phyloP scores from a whole-genome alignment of 2,797 vertebrate genomes.

The Mus spretus region DNA sequence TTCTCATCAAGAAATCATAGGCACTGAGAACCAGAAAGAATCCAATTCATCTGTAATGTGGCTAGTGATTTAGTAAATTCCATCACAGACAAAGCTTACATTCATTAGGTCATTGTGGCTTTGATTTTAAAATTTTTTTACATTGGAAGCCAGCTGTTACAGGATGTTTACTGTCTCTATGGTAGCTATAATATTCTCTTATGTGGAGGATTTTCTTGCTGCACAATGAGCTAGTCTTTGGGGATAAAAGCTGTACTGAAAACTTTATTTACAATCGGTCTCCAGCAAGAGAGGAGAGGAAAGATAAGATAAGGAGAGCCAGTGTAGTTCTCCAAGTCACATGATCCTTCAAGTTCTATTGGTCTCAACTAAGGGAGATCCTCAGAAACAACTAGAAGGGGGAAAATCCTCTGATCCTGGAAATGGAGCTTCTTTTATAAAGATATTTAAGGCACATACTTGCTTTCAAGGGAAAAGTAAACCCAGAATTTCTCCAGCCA shows the following conservation, averaged over 20 bases:
- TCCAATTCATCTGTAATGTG: not conserved
- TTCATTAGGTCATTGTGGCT: conserved; percentile 26
- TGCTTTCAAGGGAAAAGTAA: conserved; percentile 27
- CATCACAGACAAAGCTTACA: not conserved
- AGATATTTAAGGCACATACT: conserved; percentile 22
- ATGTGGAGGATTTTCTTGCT: not conserved
- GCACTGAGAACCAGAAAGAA: not conserved
- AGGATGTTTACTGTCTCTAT: not conserved
- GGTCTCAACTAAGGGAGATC: not conserved
- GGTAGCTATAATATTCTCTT: not conserved
- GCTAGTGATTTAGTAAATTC: not conserved
- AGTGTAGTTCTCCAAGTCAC: not conserved
- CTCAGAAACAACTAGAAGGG: not conserved
- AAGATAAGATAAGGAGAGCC: not conserved
- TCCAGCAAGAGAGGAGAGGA: not conserved
- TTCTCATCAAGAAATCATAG: conserved; percentile 42
- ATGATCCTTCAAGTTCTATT: not conserved
- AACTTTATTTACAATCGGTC: not conserved
- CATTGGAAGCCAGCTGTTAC: not conserved
- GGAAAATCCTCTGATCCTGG: not conserved
- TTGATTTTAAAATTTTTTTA: conserved; percentile 50
- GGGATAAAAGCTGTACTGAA: not conserved
- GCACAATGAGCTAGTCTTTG: conserved; percentile 12
- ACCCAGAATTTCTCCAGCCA: not conserved
- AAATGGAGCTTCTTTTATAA: not conserved